Evolutionary conservation across 2,113 vertebrate genomes (phyloP), one percentile per base, ranked within the genome.

Genomic region (Gobiocypris rarus): DNA sequence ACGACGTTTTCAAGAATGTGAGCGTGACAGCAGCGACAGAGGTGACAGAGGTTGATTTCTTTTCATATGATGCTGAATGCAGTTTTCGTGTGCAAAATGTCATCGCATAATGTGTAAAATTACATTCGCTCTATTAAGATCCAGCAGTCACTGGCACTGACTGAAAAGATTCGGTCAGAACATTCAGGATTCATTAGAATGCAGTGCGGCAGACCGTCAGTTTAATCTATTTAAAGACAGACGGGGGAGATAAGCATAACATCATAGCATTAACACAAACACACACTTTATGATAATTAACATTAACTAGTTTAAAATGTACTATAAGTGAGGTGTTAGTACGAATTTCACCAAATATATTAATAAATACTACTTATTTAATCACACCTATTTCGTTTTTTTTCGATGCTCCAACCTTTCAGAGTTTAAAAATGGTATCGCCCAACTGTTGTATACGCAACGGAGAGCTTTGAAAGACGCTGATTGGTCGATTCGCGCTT

Each of bases 391-490:
- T 17, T 19, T 22, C 24, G 4, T 2, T 28, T 1, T n/a, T 41
- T 22, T 8, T 48, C 52, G 15, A 3, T 5, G 50, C 5, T 63
- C 58, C 28, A 83, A 67, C 74, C 52, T 71, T 89, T 90, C 69
- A 83, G 48, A 91, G 91, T 88, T 86, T 75, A 3, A 88, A 88
- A 89, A 86, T 88, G 87, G 83, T 84, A 82, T 52, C 74, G 34
- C 43, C 83, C 85, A 24, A 74, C 87, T 90, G 87, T 88, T 90
- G 85, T 89, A 52, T 80, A n/a, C n/a, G 17, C n/a, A 63, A 70
- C 81, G 87, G 86, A 24, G 89, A 17, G 71, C 24, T 28, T 75
- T 43, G 71, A n/a, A 48, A 14, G 54, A 3, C 9, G 2, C 5
- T n/a, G 31, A 75, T 63, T 82, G 74, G 76, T 22, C 4, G 9